Base-by-base conservation (phyloP, 2,888 invertebrate species). In the Harpagoxenus sublaevis region DNA sequence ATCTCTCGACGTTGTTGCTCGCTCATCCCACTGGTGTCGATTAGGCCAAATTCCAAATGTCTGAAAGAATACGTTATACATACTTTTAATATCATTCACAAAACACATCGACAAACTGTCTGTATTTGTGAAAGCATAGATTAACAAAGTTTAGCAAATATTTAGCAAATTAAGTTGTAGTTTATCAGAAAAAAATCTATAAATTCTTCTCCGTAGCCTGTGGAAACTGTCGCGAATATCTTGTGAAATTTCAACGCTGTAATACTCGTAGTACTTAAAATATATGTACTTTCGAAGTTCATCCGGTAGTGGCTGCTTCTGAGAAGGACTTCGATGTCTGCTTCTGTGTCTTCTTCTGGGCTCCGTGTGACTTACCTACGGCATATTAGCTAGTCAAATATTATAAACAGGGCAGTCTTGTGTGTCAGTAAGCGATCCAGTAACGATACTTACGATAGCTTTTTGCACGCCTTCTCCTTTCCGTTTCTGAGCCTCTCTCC, bases 11-110 rank as follows among this genome's bases (percentile, higher is more conserved):
- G 96, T 94, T 98, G 98, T 89, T 97, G 97, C 93, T 98, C 98
- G 74, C 97, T 97, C 98, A 99, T 98, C 84, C 98, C 98, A 35
- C 97, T 96, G 0, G 98, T 98, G 92, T 98, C 98, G 82, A 98
- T 97, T 93, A 98, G 96, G 93, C 98, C 97, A 95, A 98, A 98
- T 94, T 98, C 98, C 92, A 98, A 96, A 94, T 98, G 98, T 94
- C 98, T 97, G 91, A 45, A 93, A 93, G 86, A 87, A 28, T 65
- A 68, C 70, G 39, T 66, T 18, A 35, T 60, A 35, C 53, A 77
- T 62, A 75, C 35, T 83, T 71, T 88, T 60, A 85, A 70, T 62
- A 53, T 42, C 39, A 45, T 45, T 15, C 39, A 53, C 15, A 23
- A 39, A 39, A 53, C 5, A 4, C 39, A 48, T 66, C 53, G 12